These are phyloP conservation scores for Brachypterus glaber DNA, from an alignment of 2,888 invertebrate species.

Conservation along the genomic window DNA sequence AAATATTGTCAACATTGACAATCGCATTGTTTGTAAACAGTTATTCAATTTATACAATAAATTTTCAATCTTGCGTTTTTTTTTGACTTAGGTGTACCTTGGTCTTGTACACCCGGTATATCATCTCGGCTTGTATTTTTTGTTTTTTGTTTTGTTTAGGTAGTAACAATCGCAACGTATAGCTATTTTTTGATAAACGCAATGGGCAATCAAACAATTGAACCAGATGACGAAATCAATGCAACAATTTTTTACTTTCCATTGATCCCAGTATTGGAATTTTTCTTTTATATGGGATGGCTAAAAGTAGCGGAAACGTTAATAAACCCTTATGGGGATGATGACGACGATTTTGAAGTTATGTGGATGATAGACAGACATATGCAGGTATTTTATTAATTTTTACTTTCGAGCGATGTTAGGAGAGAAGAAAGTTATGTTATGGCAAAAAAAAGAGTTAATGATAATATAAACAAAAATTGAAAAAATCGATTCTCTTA, in stretches of 20 bases:
- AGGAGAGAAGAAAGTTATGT: too few species aligned
- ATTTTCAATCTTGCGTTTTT: too few species aligned
- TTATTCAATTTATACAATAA: too few species aligned
- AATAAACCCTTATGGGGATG: conserved; percentile 85
- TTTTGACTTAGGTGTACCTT: too few species aligned
- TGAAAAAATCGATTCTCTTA: not conserved
- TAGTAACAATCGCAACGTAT: conserved; percentile 86
- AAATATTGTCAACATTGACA: too few species aligned
- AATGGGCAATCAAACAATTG: conserved; percentile 80
- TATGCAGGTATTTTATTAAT: conserved; percentile 58
- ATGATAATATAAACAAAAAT: not conserved
- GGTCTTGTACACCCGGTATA: too few species aligned
- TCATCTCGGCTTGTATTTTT: too few species aligned
- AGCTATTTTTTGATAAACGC: conserved; percentile 80
- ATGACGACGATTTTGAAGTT: conserved; percentile 84
- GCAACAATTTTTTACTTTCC: conserved; percentile 76
- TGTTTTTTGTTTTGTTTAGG: conserved; percentile 24
- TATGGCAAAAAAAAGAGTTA: too few species aligned
- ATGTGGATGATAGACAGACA: conserved; percentile 88
- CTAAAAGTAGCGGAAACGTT: conserved; percentile 81
- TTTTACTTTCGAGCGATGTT: too few species aligned
- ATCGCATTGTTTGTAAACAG: too few species aligned
- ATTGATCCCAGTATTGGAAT: conserved; percentile 77
- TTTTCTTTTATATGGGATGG: conserved; percentile 84
- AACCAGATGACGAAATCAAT: conserved; percentile 34